Conservation (phyloP, 2,797 vertebrate species). For the Lates japonicus region DNA sequence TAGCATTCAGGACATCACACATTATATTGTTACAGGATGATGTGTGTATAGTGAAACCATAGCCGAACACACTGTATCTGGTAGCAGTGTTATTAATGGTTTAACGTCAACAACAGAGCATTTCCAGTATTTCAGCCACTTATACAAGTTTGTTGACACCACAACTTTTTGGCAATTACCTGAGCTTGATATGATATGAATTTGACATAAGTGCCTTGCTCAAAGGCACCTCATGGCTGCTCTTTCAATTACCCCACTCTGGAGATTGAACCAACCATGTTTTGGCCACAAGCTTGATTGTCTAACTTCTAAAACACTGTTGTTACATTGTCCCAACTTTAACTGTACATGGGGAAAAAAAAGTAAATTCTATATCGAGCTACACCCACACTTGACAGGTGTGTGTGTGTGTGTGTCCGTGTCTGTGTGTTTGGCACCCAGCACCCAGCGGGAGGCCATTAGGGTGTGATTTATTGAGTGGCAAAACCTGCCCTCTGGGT, state of each 20-base stretch:
- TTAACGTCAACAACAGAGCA: too few species aligned
- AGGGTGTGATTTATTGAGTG: constrained; percentile 57
- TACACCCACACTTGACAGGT: not conserved
- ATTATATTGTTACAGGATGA: too few species aligned
- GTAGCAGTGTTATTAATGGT: too few species aligned
- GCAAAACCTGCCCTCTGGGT: constrained; percentile 43
- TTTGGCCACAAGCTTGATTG: not conserved
- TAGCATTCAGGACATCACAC: too few species aligned
- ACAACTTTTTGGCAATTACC: too few species aligned
- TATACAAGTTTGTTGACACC: too few species aligned
- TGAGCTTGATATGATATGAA: not conserved
- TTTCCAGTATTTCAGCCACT: too few species aligned
- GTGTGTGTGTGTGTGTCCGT: not conserved
- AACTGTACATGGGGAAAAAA: not conserved
- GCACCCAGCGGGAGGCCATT: constrained; percentile 39
- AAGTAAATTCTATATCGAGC: not conserved
- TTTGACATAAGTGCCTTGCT: not conserved
- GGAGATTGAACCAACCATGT: not conserved
- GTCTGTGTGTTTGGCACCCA: not conserved
- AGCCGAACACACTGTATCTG: too few species aligned
- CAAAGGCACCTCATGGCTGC: not conserved
- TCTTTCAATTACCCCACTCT: not conserved
- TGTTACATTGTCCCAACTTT: not conserved
- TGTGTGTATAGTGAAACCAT: too few species aligned
- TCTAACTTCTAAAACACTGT: not conserved